These are phyloP conservation scores for Crocidura indochinensis DNA, from an alignment of 2,797 vertebrate genomes.

Conservation along the genomic window DNA sequence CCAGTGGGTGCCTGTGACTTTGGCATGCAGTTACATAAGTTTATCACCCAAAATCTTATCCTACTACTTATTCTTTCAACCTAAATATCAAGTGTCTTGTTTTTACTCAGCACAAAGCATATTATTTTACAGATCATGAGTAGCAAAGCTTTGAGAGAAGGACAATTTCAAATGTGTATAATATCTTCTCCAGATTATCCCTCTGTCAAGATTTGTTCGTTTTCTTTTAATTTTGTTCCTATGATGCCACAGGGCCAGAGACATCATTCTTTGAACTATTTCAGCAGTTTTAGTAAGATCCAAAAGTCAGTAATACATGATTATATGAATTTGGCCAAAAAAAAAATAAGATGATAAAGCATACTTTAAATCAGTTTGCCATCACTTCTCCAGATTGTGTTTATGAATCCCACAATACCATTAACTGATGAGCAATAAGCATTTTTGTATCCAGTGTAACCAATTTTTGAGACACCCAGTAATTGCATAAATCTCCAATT, in stretches of 20 bases:
- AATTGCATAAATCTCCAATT: slow-evolving; percentile 17
- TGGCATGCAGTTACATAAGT: no score
- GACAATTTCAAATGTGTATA: background rate
- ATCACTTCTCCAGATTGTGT: background rate
- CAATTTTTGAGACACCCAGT: slow-evolving; percentile 35
- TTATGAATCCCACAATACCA: background rate
- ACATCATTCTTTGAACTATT: background rate
- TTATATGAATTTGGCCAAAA: background rate
- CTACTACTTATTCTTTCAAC: background rate
- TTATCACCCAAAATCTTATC: background rate
- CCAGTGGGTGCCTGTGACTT: no score
- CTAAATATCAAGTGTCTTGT: background rate
- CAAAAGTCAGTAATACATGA: background rate
- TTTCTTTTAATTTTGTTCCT: background rate
- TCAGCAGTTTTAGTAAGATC: slow-evolving; percentile 51
- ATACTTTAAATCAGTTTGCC: background rate
- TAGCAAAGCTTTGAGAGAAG: background rate
- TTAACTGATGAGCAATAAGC: slow-evolving; percentile 58
- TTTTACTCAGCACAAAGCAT: background rate
- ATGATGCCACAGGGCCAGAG: background rate
- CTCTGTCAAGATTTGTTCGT: background rate
- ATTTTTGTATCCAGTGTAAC: slow-evolving; percentile 25
- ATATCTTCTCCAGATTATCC: slow-evolving; percentile 56
- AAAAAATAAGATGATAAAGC: background rate
- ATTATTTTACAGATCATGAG: background rate